Evolutionary conservation across 2,797 vertebrate genomes (phyloP).

Genomic region (Micromesistius poutassou): DNA sequence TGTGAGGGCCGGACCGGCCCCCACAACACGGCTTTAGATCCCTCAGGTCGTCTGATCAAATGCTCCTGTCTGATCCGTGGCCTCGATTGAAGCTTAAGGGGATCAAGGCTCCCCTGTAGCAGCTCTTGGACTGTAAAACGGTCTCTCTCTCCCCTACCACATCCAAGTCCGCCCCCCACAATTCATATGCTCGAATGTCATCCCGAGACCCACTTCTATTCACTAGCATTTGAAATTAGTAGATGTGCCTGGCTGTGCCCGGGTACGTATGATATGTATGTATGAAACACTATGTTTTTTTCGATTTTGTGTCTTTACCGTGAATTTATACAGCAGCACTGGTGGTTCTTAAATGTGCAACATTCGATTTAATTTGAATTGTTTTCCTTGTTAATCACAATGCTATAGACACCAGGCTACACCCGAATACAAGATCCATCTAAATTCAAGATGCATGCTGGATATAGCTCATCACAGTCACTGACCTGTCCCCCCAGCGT

Average conservation of each 20-base stretch:
- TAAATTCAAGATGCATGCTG: neutral
- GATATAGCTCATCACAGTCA: constrained; percentile 6
- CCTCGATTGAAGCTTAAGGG: neutral
- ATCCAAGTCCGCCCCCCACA: neutral
- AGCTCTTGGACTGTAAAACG: neutral
- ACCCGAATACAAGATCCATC: neutral
- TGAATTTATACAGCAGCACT: too few species aligned
- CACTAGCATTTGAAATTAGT: too few species aligned
- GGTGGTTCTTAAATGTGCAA: too few species aligned
- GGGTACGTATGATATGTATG: too few species aligned
- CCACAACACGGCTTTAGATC: neutral
- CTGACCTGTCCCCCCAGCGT: constrained; percentile 40
- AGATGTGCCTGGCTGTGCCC: neutral
- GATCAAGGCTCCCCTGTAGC: neutral
- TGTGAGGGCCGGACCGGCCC: too few species aligned
- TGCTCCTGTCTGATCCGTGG: neutral
- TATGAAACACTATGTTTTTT: too few species aligned
- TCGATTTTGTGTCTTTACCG: too few species aligned
- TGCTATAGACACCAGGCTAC: too few species aligned
- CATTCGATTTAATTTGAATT: too few species aligned
- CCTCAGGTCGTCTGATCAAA: neutral
- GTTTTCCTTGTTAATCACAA: too few species aligned
- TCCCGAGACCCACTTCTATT: neutral
- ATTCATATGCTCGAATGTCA: neutral
- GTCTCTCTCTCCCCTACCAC: neutral